Evolutionary conservation across 2,113 vertebrate genomes (phyloP).

Genomic region (Seriola dumerili): DNA sequence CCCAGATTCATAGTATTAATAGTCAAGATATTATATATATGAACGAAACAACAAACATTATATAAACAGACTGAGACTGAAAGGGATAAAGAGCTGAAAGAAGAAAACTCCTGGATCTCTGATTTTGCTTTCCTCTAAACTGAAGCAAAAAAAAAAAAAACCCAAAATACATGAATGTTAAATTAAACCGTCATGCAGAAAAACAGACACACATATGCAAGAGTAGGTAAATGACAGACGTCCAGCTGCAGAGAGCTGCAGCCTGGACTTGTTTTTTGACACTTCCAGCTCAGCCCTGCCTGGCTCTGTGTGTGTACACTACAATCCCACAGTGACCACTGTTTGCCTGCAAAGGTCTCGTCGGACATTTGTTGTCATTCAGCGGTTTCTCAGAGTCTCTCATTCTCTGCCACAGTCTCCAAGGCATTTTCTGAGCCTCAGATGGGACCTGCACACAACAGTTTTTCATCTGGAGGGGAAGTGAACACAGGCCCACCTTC

Average conservation of each 20-base stretch:
- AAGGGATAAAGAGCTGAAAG: not conserved
- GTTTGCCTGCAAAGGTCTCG: constrained; percentile 50
- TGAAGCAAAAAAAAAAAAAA: not conserved
- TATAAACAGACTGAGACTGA: no score
- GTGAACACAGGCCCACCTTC: constrained; percentile 64
- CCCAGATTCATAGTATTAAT: no score
- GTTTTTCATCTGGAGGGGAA: constrained; percentile 55
- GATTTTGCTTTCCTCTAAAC: no score
- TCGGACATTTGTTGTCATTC: constrained; percentile 60
- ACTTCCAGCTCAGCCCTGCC: constrained; percentile 8
- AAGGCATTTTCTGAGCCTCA: constrained; percentile 25
- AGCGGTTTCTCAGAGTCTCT: constrained; percentile 52
- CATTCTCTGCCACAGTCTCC: constrained; percentile 42
- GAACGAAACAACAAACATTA: no score
- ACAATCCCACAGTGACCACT: constrained; percentile 52
- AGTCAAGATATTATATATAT: no score
- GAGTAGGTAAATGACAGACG: not conserved
- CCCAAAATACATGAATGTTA: not conserved
- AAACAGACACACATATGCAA: not conserved
- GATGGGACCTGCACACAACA: constrained; percentile 35
- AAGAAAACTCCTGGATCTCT: no score
- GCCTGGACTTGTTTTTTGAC: constrained; percentile 5
- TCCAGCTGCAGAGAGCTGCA: not conserved
- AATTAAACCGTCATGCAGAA: not conserved
- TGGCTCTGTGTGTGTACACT: constrained; percentile 37